Evolutionary conservation across 2,113 vertebrate genomes (phyloP).

Genomic region (Microtus montanus): DNA sequence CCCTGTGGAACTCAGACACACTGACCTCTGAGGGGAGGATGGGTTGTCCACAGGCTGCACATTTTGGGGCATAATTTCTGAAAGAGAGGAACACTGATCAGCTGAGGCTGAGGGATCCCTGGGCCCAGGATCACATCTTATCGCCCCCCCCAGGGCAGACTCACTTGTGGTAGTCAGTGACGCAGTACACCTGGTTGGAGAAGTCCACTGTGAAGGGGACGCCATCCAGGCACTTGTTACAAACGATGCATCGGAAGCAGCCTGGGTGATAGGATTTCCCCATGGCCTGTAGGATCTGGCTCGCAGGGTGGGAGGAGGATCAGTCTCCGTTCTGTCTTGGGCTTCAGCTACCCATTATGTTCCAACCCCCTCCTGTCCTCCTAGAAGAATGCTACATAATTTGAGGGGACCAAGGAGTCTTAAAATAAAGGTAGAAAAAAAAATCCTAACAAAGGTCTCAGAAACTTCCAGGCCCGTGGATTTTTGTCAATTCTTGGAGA

Average conservation of each 20-base stretch:
- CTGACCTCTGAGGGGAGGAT: constrained; percentile 92
- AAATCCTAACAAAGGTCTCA: neutral
- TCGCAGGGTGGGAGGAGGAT: neutral
- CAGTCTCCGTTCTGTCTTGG: neutral
- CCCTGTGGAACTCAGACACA: constrained; percentile 77
- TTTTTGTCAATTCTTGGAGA: neutral
- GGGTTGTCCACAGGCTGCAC: constrained; percentile 91
- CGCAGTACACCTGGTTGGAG: constrained; percentile 93
- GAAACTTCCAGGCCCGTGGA: neutral
- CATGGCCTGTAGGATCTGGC: constrained; percentile 92
- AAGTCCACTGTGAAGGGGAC: constrained; percentile 94
- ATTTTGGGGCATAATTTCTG: constrained; percentile 93
- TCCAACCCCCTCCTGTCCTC: neutral
- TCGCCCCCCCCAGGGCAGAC: neutral
- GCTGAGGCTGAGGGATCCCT: neutral
- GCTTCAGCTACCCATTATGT: neutral
- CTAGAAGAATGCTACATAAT: neutral
- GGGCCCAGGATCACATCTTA: neutral
- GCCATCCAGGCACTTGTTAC: constrained; percentile 91
- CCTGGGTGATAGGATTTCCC: constrained; percentile 93
- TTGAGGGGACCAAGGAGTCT: neutral
- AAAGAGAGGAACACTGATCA: constrained; percentile 54
- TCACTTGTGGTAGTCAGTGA: constrained; percentile 92
- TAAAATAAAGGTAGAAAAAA: constrained; percentile 23
- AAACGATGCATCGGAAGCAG: constrained; percentile 93